Percentiles rank a stretch among this genome's conserved stretches.
Evolutionary conservation across 53 echinoderm and acorn worm genomes (phyloP).

Genomic region (Luidia sarsii): DNA sequence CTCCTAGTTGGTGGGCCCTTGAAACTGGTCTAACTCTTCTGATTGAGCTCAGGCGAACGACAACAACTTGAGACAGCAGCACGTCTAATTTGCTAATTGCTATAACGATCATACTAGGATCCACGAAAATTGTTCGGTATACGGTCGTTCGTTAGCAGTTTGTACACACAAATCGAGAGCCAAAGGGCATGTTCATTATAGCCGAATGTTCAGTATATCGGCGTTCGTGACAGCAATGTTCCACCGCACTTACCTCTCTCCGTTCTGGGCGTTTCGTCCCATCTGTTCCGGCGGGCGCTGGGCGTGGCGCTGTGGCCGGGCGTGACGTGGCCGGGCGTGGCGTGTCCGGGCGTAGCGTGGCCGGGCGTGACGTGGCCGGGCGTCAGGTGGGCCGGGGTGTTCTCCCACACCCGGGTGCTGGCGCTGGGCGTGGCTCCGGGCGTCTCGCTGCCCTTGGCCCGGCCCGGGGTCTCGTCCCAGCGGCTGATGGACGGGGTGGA

Average conservation of each 20-base stretch:
- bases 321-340: slow-evolving; percentile 85
- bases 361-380: slow-evolving; percentile 94
- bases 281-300: slow-evolving; percentile 92
- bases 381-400: slow-evolving; percentile 93
- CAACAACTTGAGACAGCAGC: too few species aligned
- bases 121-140: too few species aligned
- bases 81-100: too few species aligned
- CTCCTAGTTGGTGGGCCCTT: too few species aligned
- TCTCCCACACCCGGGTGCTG: slow-evolving; percentile 95
- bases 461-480: slow-evolving; percentile 98
- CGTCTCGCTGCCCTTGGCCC: slow-evolving; percentile 94
- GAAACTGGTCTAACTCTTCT: too few species aligned
- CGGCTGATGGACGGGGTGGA: slow-evolving; percentile 91
- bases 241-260: slow-evolving; percentile 87
- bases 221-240: too few species aligned
- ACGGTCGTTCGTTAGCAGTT: too few species aligned
- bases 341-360: slow-evolving; percentile 87
- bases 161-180: too few species aligned
- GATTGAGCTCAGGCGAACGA: too few species aligned
- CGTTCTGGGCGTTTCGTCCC: slow-evolving; percentile 99
- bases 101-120: too few species aligned
- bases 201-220: too few species aligned
- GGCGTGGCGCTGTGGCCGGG: slow-evolving; percentile 87
- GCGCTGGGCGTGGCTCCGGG: slow-evolving; percentile 94
- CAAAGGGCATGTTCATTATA: too few species aligned